Evolutionary conservation across 2,113 vertebrate genomes (phyloP), one percentile per base, ranked within the genome.

Genomic region (Loxodonta africana): DNA sequence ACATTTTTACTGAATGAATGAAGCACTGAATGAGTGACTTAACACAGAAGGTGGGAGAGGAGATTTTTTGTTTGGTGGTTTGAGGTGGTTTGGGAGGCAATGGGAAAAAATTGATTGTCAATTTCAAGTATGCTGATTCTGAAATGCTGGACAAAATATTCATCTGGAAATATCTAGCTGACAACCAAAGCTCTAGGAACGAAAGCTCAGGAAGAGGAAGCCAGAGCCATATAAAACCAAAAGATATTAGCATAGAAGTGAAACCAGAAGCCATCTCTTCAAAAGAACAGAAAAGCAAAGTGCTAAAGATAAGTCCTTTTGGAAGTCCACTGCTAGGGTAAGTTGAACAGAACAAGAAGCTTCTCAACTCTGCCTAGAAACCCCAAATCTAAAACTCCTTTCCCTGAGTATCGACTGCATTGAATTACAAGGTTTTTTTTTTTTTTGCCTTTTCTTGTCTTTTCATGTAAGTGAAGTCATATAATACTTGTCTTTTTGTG

Each of bases 301-400:
- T 1, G 8, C 41, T 11, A 18, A 14, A 14, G 48, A 0, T 30
- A 14, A 60, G 81, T 60, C 11, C 51, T 18, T 28, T 18, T 21
- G 2, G 12, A 12, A 30, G 71, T 4, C 41, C 10, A 71, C 63
- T 20, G 11, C 82, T 41, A 62, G 0, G 37, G 14, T 57, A 8
- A 71, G 63, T 33, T n/a, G 12, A 30, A 21, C 0, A 0, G 2
- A 60, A 26, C 2, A 46, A 18, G 0, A 33, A n/a, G 48, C 23
- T 26, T 63, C 62, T 65, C 26, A 14, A n/a, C 18, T 37, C 21
- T 62, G 90, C 11, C 33, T 63, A 37, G 57, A 48, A 33, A 15
- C 57, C 53, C 28, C 48, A 82, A 30, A 18, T 48, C 57, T 57
- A 41, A 90, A 30, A 8, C 25, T 51, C 46, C 65, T 33, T 48